Conservation (phyloP, 2,113 vertebrate genomes). For the Muntiacus reevesi region DNA sequence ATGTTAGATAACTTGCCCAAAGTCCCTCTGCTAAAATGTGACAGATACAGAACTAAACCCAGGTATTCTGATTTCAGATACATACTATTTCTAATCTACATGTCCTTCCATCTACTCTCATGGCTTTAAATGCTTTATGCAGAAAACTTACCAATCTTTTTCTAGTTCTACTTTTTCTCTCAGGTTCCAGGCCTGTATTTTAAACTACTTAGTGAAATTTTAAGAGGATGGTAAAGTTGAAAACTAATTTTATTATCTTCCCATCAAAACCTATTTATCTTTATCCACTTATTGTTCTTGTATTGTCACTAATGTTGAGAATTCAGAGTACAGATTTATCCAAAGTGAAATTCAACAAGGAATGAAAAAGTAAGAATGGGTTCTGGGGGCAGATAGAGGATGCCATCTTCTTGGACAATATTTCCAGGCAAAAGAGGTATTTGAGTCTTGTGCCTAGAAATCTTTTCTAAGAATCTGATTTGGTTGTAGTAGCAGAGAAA, state of each 20-base stretch:
- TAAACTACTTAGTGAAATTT: slow-evolving; percentile 11
- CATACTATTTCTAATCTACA: not conserved
- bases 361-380: not conserved
- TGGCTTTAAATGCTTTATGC: not conserved
- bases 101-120: not conserved
- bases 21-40: not conserved
- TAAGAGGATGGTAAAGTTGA: not conserved
- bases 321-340: not conserved
- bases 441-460: not conserved
- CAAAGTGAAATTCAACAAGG: not conserved
- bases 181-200: not conserved
- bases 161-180: not conserved
- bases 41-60: not conserved
- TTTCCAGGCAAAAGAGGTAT: not conserved
- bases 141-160: not conserved
- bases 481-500: not conserved
- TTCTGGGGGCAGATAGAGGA: not conserved
- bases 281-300: not conserved
- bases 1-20: not conserved
- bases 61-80: not conserved
- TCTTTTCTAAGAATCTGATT: not conserved
- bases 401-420: not conserved
- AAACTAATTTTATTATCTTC: not conserved
- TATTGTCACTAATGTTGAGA: not conserved
- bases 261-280: not conserved